A percentile compares a stretch with the other conserved stretches of the same genome.
Conservation (phyloP, 2,113 vertebrate genomes). For the Ptilonorhynchus violaceus region DNA sequence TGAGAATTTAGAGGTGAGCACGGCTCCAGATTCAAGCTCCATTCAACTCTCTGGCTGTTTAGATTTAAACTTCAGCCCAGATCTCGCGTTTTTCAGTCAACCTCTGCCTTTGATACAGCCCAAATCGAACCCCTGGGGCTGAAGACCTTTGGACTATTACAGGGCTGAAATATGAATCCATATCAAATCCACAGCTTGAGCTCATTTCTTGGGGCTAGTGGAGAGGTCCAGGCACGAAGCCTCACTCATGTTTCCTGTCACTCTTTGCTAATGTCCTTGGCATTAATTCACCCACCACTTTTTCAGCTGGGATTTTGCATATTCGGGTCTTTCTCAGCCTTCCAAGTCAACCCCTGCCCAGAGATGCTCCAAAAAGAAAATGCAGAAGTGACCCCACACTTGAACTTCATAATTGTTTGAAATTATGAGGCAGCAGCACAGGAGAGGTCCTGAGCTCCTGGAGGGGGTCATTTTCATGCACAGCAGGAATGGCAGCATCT, state of each 20-base stretch:
- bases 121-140: background rate
- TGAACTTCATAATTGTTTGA: background rate
- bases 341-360: accelerated
- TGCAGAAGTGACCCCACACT: background rate
- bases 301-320: background rate
- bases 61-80: background rate
- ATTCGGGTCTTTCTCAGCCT: background rate
- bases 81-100: background rate
- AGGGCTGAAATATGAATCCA: background rate
- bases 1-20: background rate
- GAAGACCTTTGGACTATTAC: background rate
- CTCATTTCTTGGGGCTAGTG: background rate
- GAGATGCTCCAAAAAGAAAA: background rate
- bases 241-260: background rate
- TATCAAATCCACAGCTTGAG: constrained; percentile 3
- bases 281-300: background rate
- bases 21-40: background rate
- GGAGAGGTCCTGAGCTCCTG: background rate
- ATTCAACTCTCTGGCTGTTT: background rate
- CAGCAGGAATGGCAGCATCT: background rate
- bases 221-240: background rate
- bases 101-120: background rate
- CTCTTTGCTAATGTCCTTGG: background rate
- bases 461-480: background rate
- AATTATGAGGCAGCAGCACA: background rate